These are phyloP conservation scores for Elachura formosa DNA, from an alignment of 2,113 vertebrate genomes.

Conservation along the genomic window DNA sequence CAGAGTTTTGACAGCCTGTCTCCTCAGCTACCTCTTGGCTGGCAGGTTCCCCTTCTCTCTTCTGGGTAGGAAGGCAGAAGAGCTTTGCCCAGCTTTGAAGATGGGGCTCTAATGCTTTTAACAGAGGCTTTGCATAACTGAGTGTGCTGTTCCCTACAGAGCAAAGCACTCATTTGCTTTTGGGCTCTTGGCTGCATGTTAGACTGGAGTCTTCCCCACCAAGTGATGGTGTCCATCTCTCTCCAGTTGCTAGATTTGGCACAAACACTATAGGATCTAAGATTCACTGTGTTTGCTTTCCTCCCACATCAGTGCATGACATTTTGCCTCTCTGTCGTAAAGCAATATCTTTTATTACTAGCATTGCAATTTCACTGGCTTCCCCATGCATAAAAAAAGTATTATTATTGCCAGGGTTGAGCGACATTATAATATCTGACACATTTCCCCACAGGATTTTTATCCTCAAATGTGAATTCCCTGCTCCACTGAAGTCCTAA, in stretches of 20 bases:
- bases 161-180: background rate
- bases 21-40: background rate
- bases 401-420: background rate
- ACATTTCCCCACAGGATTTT: background rate
- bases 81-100: background rate
- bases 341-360: background rate
- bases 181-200: background rate
- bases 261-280: background rate
- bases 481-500: background rate
- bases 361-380: background rate
- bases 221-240: background rate
- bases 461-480: background rate
- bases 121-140: background rate
- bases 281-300: background rate
- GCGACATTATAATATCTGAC: rapidly evolving
- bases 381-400: background rate
- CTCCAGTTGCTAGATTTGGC: background rate
- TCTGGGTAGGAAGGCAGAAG: background rate
- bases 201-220: background rate
- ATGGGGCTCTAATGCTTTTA: background rate
- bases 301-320: background rate
- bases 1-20: background rate
- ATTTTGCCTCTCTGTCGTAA: background rate
- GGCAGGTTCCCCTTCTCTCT: background rate
- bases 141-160: background rate